Percentiles rank a stretch among this genome's conserved stretches.
phyloP scores from a whole-genome alignment of 2,113 vertebrate genomes.

The Rattus rattus region DNA sequence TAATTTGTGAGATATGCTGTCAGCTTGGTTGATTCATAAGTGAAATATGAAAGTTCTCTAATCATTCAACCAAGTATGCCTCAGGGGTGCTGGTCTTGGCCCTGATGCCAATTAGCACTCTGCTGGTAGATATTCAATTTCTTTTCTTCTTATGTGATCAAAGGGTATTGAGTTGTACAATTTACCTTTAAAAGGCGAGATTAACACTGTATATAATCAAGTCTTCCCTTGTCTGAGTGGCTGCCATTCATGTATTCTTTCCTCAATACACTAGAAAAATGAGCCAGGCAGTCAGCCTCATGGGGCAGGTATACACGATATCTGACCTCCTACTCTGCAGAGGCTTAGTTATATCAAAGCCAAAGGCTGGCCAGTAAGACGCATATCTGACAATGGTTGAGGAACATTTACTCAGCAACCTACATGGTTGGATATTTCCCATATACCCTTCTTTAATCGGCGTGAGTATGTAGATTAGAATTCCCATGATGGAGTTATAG shows the following conservation, averaged over 20 bases:
- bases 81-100: background rate
- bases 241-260: background rate
- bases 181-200: background rate
- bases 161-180: background rate
- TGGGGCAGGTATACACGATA: fast-evolving
- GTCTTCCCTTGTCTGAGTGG: background rate
- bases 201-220: background rate
- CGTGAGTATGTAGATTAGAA: background rate
- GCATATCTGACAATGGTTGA: background rate
- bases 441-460: background rate
- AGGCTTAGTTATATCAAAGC: background rate
- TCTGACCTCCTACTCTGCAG: background rate
- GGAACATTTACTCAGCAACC: background rate
- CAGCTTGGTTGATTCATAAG: background rate
- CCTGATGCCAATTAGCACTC: background rate
- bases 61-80: background rate
- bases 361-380: background rate
- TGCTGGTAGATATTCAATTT: background rate
- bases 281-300: background rate
- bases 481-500: background rate
- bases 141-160: background rate
- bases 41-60: constrained; percentile 9
- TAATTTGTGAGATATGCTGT: background rate
- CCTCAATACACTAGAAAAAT: background rate
- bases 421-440: background rate